Evolutionary conservation across 2,888 invertebrate species (phyloP), one percentile per base, ranked within the genome.

Genomic region (Standfussiana lucernea): DNA sequence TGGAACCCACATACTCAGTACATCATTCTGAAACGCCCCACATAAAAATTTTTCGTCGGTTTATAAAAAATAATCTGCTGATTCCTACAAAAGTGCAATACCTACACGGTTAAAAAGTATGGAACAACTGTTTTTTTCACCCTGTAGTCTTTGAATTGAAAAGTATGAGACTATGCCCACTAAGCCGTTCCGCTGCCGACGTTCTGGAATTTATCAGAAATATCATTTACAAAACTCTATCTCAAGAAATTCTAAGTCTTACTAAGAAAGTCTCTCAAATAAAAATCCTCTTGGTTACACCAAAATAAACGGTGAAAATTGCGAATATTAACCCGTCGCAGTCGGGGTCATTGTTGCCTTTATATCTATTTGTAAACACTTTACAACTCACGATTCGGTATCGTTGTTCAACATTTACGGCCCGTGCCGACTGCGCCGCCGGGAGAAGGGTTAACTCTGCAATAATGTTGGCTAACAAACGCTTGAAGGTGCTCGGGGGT

Each of bases 341-440:
- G 76, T 64, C 64, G 69, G 87, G 84, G 86, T 90, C 87, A 89
- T 89, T 88, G 86, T 65, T 77, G 85, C 83, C 83, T 92, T 92
- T 91, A 92, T 86, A 89, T 80, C 88, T 89, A 87, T 90, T 90
- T 89, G 90, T 92, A 93, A 93, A 92, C 90, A 80, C 89, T 92
- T 93, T 92, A 92, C 89, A 89, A 77, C 90, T 88, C 77, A 82
- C 79, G 80, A 80, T 89, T 86, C 74, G 68, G 73, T 86, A 87
- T 86, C 82, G 80, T 83, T 84, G 80, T 88, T 83, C 65, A 79
- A 81, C 82, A 66, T 83, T 91, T 89, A 86, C 83, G 85, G 86
- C 89, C 86, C 85, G 88, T 88, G 86, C 79, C 84, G 84, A 77
- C 85, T 89, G 88, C 82, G 86, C 81, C 80, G 69, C 45, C 56